Evolutionary conservation across 2,113 vertebrate genomes (phyloP), one percentile per base, ranked within the genome.

Genomic region (Muntiacus reevesi): DNA sequence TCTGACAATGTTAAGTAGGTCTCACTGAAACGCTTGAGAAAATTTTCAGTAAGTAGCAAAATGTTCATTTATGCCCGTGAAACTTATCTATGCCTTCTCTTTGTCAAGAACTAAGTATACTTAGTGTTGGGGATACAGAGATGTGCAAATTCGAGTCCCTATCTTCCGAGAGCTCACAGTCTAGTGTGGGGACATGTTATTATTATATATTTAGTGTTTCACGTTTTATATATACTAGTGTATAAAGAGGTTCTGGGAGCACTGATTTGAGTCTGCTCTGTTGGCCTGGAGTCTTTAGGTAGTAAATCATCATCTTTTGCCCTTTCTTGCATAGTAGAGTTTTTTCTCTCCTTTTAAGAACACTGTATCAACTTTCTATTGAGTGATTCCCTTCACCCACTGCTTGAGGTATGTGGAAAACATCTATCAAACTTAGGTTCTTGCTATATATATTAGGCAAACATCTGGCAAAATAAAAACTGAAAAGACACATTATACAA

Each of bases 21-120:
- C 25, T 93, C 30, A 33, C 40, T 89, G 60, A 98, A 82, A 94
- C 67, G 59, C 59, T 91, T 89, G 25, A 78, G 50, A 89, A 91
- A 92, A 78, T 33, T 45, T 91, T 87, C 52, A 59, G 28, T 60
- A 55, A 92, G 82, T 59, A 87, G 60, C 40, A 93, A 94, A 87
- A 87, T 87, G 92, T 57, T 95, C 28, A 74, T 57, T 94, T 97
- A 60, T 54, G 27, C 4, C 7, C 19, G 94, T 57, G 47, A 81
- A 91, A 67, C 2, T 4, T 85, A 78, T 90, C 57, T 71, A 13
- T 60, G 17, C 0, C 9, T 79, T 84, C 23, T 84, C 2, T 87
- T 82, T 94, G 27, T 76, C 4, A 94, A 60, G 19, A 94, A 71
- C 25, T 95, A 95, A 81, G n/a, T 36, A 13, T 81, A 30, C 28